phyloP scores from a whole-genome alignment of 2,888 invertebrate genomes.

The Macropis europaea region DNA sequence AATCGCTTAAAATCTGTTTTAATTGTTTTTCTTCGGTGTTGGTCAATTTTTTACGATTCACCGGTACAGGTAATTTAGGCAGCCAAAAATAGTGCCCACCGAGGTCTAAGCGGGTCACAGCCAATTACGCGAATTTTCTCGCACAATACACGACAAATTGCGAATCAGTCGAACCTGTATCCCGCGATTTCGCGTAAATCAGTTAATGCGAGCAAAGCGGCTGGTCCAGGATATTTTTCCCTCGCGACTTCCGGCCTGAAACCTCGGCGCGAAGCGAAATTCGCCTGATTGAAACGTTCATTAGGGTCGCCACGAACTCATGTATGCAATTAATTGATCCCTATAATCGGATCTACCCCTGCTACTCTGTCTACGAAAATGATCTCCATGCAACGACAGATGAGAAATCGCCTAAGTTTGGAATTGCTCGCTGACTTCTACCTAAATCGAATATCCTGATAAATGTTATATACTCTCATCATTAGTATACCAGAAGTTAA shows the following conservation, averaged over 20 bases:
- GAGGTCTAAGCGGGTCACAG: too few relatives aligned
- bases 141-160: conserved; percentile 40
- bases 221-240: conserved; percentile 29
- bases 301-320: conserved; percentile 26
- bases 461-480: too few relatives aligned
- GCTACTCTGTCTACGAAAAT: too few relatives aligned
- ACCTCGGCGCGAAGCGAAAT: conserved; percentile 9
- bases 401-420: too few relatives aligned
- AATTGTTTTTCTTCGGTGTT: too few relatives aligned
- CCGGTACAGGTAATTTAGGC: too few relatives aligned
- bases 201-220: conserved; percentile 33
- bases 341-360: conserved; percentile 42
- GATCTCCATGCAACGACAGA: too few relatives aligned
- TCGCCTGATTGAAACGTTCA: conserved; percentile 47
- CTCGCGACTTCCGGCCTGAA: conserved; percentile 7
- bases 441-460: too few relatives aligned
- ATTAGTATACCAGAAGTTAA: too few relatives aligned
- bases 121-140: neutral
- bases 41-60: too few relatives aligned
- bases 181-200: conserved; percentile 37
- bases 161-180: conserved; percentile 25
- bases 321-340: conserved; percentile 54
- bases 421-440: too few relatives aligned
- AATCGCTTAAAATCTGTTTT: neutral
- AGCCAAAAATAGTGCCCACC: too few relatives aligned